Conservation (phyloP, 2,113 vertebrate species). For the Trichechus manatus region DNA sequence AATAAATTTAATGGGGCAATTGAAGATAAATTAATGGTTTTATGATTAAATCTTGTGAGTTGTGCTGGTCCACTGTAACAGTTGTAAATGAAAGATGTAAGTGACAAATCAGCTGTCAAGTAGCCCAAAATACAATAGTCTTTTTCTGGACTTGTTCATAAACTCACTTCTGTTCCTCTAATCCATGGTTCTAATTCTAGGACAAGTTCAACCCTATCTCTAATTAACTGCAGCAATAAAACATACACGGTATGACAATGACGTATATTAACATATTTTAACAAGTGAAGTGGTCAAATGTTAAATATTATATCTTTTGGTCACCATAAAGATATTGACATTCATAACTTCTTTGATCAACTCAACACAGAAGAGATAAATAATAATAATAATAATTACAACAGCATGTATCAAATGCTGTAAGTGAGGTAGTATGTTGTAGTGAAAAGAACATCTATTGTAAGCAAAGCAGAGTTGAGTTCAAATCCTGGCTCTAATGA, state of each 20-base stretch:
- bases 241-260: background rate
- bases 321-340: background rate
- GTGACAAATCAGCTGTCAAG: background rate
- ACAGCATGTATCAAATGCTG: background rate
- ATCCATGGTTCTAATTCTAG: background rate
- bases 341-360: background rate
- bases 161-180: background rate
- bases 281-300: background rate
- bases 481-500: background rate
- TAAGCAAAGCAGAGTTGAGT: background rate
- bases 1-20: background rate
- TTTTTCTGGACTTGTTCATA: background rate
- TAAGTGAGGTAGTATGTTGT: background rate
- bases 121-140: background rate
- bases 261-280: background rate
- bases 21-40: conserved; percentile 12
- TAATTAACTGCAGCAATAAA: conserved; percentile 5
- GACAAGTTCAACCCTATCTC: background rate
- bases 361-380: background rate
- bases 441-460: background rate
- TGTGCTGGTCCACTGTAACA: background rate
- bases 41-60: background rate
- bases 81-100: background rate
- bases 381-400: background rate
- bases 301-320: background rate